These are phyloP conservation scores for Nautilus pompilius DNA, from an alignment of 1,140 invertebrate genomes.

Conservation along the genomic window DNA sequence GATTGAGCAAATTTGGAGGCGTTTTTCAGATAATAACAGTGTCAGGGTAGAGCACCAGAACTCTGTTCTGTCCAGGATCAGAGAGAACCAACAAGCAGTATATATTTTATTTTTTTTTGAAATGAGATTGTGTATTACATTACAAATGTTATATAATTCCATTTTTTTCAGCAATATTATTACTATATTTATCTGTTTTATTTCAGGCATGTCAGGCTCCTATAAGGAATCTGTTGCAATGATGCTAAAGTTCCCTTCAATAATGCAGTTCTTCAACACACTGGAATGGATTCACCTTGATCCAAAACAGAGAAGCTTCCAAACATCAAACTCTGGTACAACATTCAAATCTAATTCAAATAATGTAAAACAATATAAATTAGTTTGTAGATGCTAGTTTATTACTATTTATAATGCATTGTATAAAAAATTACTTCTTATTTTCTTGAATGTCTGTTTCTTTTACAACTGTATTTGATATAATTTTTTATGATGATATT, in stretches of 20 bases:
- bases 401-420: too few species aligned
- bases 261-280: neutral
- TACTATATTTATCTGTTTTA: neutral
- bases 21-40: slow-evolving; percentile 12
- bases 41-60: slow-evolving; percentile 16
- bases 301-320: too few species aligned
- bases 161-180: slow-evolving; percentile 5
- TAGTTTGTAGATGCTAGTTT: too few species aligned
- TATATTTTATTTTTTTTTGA: slow-evolving; percentile 18
- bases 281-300: neutral
- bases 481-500: too few species aligned
- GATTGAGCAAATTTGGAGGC: slow-evolving; percentile 8
- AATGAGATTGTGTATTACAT: slow-evolving; percentile 9
- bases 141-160: slow-evolving; percentile 11
- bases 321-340: too few species aligned
- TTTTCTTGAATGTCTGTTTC: too few species aligned
- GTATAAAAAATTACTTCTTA: too few species aligned
- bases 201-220: neutral
- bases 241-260: slow-evolving; percentile 8
- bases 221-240: neutral
- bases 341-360: too few species aligned
- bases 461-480: too few species aligned
- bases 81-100: slow-evolving; percentile 8
- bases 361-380: too few species aligned
- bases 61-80: slow-evolving; percentile 16